phyloP scores from a whole-genome alignment of 2,113 vertebrate genomes.

The Lamprologus ornatipinnis region DNA sequence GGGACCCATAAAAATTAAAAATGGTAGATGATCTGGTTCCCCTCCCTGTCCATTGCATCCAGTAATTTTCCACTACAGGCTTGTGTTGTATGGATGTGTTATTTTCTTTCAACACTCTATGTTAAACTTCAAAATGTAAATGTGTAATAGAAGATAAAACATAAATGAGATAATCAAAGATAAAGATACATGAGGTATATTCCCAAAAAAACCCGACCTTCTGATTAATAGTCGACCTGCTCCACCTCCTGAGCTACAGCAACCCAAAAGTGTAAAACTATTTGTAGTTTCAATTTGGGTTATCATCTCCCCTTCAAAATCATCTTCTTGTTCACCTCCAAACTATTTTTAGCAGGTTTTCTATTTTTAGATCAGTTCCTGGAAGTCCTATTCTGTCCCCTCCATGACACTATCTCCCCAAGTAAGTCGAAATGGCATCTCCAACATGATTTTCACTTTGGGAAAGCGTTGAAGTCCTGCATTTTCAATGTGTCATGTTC shows the following conservation, averaged over 20 bases:
- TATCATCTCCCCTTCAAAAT: not conserved
- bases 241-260: not conserved
- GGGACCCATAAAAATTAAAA: not conserved
- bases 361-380: not conserved
- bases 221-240: not conserved
- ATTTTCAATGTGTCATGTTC: not conserved
- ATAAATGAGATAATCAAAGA: not conserved
- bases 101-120: not conserved
- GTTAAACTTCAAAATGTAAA: not conserved
- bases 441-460: not conserved
- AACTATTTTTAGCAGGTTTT: not conserved
- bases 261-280: not conserved
- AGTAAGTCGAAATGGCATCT: not conserved
- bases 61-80: not conserved
- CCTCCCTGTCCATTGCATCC: not conserved
- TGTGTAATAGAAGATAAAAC: not conserved
- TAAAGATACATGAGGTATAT: not conserved
- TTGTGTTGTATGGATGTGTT: not conserved
- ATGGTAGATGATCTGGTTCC: not conserved
- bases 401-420: not conserved
- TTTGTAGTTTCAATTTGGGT: not conserved
- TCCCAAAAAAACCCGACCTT: accelerated
- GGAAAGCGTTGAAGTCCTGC: not conserved
- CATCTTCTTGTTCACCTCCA: not conserved
- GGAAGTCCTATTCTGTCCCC: not conserved